phyloP scores from a whole-genome alignment of 2,888 invertebrate genomes.

The Cryptus viduatorius region DNA sequence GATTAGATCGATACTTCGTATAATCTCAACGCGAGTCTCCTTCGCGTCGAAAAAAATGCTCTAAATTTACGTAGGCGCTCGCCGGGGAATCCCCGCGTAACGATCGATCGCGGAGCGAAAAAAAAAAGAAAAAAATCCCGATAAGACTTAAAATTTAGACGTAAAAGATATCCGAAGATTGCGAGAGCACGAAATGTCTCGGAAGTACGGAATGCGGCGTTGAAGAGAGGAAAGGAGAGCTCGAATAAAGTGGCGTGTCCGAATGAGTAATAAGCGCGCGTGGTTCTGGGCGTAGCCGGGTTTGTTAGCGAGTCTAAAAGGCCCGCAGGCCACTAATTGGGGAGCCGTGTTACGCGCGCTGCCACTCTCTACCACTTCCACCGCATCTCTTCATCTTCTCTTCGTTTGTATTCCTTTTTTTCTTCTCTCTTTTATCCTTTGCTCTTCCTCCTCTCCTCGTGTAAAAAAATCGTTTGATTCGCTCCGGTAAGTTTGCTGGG shows the following conservation, averaged over 20 bases:
- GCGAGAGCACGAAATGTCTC: neutral
- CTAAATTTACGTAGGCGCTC: slow-evolving; percentile 29
- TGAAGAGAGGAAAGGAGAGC: slow-evolving; percentile 45
- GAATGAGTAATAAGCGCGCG: slow-evolving; percentile 83
- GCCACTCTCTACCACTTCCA: slow-evolving; percentile 55
- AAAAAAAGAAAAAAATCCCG: neutral
- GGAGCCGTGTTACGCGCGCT: slow-evolving; percentile 81
- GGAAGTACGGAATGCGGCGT: neutral
- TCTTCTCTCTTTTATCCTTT: slow-evolving; percentile 38
- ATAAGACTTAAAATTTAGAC: neutral
- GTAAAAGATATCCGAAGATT: neutral
- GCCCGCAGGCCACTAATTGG: slow-evolving; percentile 82
- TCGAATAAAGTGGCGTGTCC: slow-evolving; percentile 82
- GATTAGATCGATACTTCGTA: slow-evolving; percentile 41
- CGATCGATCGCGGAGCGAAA: neutral
- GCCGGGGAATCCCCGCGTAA: neutral
- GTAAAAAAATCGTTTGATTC: slow-evolving; percentile 38
- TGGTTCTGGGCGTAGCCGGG: slow-evolving; percentile 81
- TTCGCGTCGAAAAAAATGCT: neutral
- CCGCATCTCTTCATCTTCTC: slow-evolving; percentile 49
- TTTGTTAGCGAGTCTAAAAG: slow-evolving; percentile 79
- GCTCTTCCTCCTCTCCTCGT: neutral
- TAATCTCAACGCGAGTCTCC: neutral
- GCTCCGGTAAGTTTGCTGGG: slow-evolving; percentile 47
- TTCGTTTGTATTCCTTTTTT: slow-evolving; percentile 52